Percentiles rank a stretch among this genome's conserved stretches.
These are phyloP conservation scores for Epizoanthus stellaris DNA, from an alignment of 92 coral and sea anemone species.

Conservation along the genomic window DNA sequence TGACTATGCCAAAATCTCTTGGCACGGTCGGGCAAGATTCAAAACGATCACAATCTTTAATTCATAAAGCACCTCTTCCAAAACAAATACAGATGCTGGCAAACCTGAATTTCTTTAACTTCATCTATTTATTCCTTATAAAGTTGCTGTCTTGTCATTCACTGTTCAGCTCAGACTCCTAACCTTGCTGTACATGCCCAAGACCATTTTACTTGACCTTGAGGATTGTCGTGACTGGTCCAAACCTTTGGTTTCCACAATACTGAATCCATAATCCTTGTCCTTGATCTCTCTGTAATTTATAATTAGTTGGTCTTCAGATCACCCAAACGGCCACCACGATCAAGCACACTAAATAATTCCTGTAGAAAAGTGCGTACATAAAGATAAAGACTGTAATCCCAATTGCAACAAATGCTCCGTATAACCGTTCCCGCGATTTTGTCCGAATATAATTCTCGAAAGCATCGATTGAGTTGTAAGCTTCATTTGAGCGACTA, in stretches of 20 bases:
- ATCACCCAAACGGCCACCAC: constrained; percentile 92
- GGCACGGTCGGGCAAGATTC: too few species aligned
- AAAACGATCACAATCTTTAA: too few species aligned
- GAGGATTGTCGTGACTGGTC: too few species aligned
- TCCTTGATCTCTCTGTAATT: too few species aligned
- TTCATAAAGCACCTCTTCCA: not conserved
- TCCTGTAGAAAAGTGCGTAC: constrained; percentile 81
- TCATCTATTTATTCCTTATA: not conserved
- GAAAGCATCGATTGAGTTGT: constrained; percentile 82
- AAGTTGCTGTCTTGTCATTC: not conserved
- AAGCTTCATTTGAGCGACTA: constrained; percentile 59
- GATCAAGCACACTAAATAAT: constrained; percentile 85
- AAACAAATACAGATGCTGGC: constrained; percentile 18
- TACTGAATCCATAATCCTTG: too few species aligned
- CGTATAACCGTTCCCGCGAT: constrained; percentile 67
- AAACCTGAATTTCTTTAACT: not conserved
- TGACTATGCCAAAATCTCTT: too few species aligned
- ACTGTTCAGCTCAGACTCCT: too few species aligned
- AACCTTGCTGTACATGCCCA: too few species aligned
- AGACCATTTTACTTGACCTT: too few species aligned
- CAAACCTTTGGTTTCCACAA: too few species aligned
- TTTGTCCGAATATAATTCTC: constrained; percentile 84
- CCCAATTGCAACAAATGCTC: constrained; percentile 76
- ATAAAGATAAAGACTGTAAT: constrained; percentile 81
- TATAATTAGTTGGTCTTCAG: not conserved